A percentile compares a stretch with the other conserved stretches of the same genome.
Conservation (phyloP, 2,888 invertebrate species). For the Perdita meconis region DNA sequence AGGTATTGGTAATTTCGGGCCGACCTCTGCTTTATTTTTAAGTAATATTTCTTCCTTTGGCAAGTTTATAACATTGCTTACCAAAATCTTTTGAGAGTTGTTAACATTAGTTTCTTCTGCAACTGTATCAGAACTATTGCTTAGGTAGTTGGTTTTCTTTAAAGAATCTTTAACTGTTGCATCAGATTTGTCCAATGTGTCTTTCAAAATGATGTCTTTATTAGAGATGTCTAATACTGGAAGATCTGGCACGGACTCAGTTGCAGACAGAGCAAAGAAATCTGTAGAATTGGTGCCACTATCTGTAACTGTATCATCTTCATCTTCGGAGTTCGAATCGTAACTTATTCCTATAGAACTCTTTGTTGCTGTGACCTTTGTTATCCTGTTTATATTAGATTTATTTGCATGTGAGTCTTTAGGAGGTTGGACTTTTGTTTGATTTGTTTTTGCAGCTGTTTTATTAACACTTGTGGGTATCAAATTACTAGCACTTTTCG, state of each 20-base stretch:
- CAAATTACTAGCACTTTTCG: constrained; percentile 81
- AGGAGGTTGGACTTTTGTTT: constrained; percentile 8
- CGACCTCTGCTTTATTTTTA: constrained; percentile 83
- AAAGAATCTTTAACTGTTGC: background rate
- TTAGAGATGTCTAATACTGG: background rate
- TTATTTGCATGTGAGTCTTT: constrained; percentile 13
- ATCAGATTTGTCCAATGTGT: background rate
- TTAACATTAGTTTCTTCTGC: background rate
- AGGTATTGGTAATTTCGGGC: constrained; percentile 82
- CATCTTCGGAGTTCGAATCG: constrained; percentile 81
- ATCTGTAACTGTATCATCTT: constrained; percentile 65
- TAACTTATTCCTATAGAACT: constrained; percentile 69
- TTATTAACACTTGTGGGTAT: constrained; percentile 85
- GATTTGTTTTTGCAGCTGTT: constrained; percentile 71
- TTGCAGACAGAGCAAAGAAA: constrained; percentile 80
- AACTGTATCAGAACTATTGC: background rate
- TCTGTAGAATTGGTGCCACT: constrained; percentile 67
- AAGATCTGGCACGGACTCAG: background rate
- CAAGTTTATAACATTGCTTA: constrained; percentile 86
- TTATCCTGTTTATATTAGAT: constrained; percentile 7
- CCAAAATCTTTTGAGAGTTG: constrained; percentile 63
- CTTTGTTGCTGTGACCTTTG: constrained; percentile 39
- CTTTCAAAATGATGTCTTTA: background rate
- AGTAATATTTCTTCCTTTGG: constrained; percentile 84
- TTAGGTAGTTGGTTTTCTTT: too few species aligned